These are phyloP conservation scores for Takifugu bimaculatus DNA, from an alignment of 2,113 vertebrate species.

Conservation along the genomic window DNA sequence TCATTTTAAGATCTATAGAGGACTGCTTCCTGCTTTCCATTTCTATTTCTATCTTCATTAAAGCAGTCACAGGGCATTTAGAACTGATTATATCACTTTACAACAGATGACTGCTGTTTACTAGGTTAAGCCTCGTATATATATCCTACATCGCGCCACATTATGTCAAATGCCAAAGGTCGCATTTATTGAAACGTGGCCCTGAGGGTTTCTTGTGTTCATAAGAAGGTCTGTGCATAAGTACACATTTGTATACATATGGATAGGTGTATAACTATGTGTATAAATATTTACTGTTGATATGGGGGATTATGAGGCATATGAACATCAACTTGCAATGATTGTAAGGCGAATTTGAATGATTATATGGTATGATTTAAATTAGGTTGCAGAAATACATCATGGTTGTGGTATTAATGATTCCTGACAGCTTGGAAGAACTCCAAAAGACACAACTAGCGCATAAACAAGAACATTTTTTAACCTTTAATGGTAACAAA, in stretches of 20 bases:
- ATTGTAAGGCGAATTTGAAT: background rate
- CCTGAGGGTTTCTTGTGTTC: slow-evolving; percentile 3
- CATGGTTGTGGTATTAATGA: background rate
- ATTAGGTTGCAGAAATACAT: background rate
- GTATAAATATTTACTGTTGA: too few relatives aligned
- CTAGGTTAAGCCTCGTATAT: slow-evolving; percentile 38
- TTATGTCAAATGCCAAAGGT: slow-evolving; percentile 42
- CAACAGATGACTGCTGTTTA: slow-evolving; percentile 26
- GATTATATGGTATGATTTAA: background rate
- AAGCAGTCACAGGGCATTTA: slow-evolving; percentile 26
- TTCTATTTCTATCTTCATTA: slow-evolving; percentile 46
- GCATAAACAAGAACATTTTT: background rate
- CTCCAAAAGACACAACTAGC: background rate
- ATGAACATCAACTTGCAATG: background rate
- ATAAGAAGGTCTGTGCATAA: slow-evolving; percentile 16
- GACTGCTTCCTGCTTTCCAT: slow-evolving; percentile 35
- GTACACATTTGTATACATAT: background rate
- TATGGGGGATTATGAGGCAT: background rate
- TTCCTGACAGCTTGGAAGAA: slow-evolving; percentile 1
- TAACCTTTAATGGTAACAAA: background rate
- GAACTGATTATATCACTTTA: slow-evolving; percentile 21
- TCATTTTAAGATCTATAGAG: slow-evolving; percentile 50
- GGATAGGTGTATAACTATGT: too few relatives aligned
- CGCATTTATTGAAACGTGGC: slow-evolving; percentile 16
- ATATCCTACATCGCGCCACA: slow-evolving; percentile 21